Conservation (phyloP, 2,113 vertebrate genomes). For the Synchiropus splendidus region DNA sequence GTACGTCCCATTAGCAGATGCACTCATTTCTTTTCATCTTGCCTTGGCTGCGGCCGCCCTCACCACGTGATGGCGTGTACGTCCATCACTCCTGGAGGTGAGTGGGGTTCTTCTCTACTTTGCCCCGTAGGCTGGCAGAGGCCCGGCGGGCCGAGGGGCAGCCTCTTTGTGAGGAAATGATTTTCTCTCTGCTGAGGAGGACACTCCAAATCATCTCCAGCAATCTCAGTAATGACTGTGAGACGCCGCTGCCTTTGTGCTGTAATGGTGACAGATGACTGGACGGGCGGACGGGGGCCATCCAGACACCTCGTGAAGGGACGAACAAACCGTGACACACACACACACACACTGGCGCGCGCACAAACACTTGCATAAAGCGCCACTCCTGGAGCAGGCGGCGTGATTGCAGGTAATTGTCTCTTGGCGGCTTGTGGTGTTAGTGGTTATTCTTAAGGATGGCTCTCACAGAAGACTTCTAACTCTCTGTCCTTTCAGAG, state of each 20-base stretch:
- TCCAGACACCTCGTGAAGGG: slow-evolving; percentile 41
- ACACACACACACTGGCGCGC: slow-evolving; percentile 27
- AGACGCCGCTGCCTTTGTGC: slow-evolving; percentile 67
- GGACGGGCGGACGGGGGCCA: slow-evolving; percentile 53
- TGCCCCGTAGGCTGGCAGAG: slow-evolving; percentile 37
- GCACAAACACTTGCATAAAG: slow-evolving; percentile 64
- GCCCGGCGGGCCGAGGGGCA: slow-evolving; percentile 35
- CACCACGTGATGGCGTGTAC: background rate
- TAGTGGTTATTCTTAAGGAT: slow-evolving; percentile 61
- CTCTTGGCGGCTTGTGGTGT: slow-evolving; percentile 60
- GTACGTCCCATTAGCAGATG: slow-evolving; percentile 19
- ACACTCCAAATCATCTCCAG: slow-evolving; percentile 75
- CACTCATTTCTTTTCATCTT: slow-evolving; percentile 22
- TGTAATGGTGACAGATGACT: slow-evolving; percentile 72
- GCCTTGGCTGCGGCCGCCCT: slow-evolving; percentile 20
- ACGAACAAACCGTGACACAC: slow-evolving; percentile 17
- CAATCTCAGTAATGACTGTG: slow-evolving; percentile 75
- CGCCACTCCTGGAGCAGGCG: slow-evolving; percentile 41
- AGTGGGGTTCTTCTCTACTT: slow-evolving; percentile 25
- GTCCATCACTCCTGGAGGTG: slow-evolving; percentile 20
- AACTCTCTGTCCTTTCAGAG: slow-evolving; percentile 55
- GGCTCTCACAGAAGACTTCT: slow-evolving; percentile 46
- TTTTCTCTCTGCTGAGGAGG: slow-evolving; percentile 67
- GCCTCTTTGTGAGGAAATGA: slow-evolving; percentile 64
- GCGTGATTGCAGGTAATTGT: slow-evolving; percentile 68